A percentile compares a stretch with the other conserved stretches of the same genome.
Conservation (phyloP, 2,113 vertebrate species). For the Semnopithecus entellus region DNA sequence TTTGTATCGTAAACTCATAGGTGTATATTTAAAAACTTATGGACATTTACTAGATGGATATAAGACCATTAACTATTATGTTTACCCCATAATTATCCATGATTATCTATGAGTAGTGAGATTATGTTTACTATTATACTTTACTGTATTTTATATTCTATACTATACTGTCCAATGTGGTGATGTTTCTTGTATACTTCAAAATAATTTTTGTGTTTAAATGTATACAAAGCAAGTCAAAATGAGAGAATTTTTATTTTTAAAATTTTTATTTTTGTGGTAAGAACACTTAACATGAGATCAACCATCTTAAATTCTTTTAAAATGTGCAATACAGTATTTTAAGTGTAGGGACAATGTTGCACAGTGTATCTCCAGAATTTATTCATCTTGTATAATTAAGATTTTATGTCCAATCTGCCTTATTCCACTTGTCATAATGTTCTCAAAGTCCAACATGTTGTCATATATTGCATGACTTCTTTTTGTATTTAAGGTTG, state of each 20-base stretch:
- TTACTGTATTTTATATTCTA: not conserved
- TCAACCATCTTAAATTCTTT: not conserved
- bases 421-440: not conserved
- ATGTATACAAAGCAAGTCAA: not conserved
- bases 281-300: not conserved
- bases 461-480: not conserved
- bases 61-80: not conserved
- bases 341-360: not conserved
- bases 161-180: not conserved
- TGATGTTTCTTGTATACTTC: not conserved
- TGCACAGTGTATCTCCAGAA: not conserved
- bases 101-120: not conserved
- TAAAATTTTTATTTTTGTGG: not conserved
- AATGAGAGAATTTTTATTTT: not conserved
- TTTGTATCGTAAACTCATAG: not conserved
- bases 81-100: not conserved
- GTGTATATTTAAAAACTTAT: not conserved
- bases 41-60: not conserved
- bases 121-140: not conserved
- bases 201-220: not conserved
- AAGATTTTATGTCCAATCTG: not conserved
- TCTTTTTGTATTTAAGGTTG: not conserved
- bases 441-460: not conserved
- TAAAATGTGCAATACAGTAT: not conserved
- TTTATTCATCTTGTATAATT: not conserved